Evolutionary conservation across 2,797 vertebrate genomes (phyloP).

Genomic region (Pelochelys cantorii): DNA sequence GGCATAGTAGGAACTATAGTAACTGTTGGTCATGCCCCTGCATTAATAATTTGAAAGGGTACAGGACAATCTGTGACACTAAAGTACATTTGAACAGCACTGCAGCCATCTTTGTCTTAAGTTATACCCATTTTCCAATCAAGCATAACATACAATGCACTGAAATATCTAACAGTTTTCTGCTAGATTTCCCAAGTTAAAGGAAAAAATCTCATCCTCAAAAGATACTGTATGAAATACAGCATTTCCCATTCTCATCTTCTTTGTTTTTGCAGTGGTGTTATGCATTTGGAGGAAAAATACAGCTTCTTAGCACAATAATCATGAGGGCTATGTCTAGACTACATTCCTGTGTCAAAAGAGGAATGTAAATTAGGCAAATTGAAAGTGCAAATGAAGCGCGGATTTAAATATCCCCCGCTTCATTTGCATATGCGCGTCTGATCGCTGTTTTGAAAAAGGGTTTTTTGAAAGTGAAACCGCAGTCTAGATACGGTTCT

Average conservation of each 20-base stretch:
- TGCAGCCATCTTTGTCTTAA: background rate
- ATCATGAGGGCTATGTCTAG: too few species aligned
- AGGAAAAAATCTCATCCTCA: background rate
- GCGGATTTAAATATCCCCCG: too few species aligned
- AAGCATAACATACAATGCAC: background rate
- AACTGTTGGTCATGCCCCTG: background rate
- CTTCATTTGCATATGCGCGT: too few species aligned
- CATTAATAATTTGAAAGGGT: conserved; percentile 22
- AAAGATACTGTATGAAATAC: background rate
- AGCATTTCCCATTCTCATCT: background rate
- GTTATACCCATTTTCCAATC: background rate
- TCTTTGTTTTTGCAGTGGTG: background rate
- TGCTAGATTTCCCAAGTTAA: background rate
- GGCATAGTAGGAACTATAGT: conserved; percentile 15
- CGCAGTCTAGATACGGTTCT: too few species aligned
- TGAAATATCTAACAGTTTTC: background rate
- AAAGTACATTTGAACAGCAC: background rate
- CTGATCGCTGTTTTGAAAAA: too few species aligned
- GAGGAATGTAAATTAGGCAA: too few species aligned
- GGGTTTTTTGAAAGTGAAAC: too few species aligned
- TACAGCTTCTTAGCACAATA: background rate
- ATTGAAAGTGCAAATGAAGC: too few species aligned
- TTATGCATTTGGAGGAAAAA: background rate
- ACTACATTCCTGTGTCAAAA: too few species aligned
- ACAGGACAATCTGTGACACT: background rate